Percentiles rank a stretch among this genome's conserved stretches.
Conservation (phyloP, 2,888 invertebrate species). For the Lasioglossum oenotherae region DNA sequence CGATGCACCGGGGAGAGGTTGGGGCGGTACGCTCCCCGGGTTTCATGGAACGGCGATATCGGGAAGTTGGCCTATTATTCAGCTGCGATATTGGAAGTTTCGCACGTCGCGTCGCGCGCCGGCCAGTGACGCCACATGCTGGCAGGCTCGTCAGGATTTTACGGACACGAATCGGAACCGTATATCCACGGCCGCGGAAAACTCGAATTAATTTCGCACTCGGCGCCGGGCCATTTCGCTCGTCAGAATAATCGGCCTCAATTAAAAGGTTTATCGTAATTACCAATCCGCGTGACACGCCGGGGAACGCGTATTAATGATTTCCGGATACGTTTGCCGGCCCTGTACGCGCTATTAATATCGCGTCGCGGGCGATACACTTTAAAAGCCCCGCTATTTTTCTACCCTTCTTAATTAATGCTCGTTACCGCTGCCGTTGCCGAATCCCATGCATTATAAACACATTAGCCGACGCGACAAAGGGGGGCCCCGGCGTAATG, state of each 20-base stretch:
- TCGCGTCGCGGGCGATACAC: constrained; percentile 2
- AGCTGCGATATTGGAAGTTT: constrained; percentile 45
- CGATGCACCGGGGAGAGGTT: not conserved
- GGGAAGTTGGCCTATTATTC: constrained; percentile 42
- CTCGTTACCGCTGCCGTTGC: constrained; percentile 29
- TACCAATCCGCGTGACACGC: constrained; percentile 28
- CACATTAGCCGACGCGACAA: constrained; percentile 29
- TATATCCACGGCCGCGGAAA: constrained; percentile 2
- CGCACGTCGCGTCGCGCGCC: constrained; percentile 11
- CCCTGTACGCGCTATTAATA: constrained; percentile 35
- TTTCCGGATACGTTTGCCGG: constrained; percentile 19
- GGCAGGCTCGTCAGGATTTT: constrained; percentile 31
- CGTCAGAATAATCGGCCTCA: constrained; percentile 50
- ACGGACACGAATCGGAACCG: not conserved
- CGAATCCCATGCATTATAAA: constrained; percentile 29
- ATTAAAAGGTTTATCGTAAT: constrained; percentile 61
- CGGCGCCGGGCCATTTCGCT: constrained; percentile 26
- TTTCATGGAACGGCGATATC: constrained; percentile 24
- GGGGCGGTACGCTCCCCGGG: not conserved
- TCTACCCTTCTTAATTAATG: constrained; percentile 47
- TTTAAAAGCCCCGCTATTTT: constrained; percentile 27
- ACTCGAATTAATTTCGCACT: constrained; percentile 46
- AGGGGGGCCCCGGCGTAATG: constrained; percentile 12
- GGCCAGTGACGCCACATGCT: constrained; percentile 35
- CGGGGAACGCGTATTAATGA: constrained; percentile 44